phyloP scores from a whole-genome alignment of 2,888 invertebrate species.

The Dexiosoma caninum region DNA sequence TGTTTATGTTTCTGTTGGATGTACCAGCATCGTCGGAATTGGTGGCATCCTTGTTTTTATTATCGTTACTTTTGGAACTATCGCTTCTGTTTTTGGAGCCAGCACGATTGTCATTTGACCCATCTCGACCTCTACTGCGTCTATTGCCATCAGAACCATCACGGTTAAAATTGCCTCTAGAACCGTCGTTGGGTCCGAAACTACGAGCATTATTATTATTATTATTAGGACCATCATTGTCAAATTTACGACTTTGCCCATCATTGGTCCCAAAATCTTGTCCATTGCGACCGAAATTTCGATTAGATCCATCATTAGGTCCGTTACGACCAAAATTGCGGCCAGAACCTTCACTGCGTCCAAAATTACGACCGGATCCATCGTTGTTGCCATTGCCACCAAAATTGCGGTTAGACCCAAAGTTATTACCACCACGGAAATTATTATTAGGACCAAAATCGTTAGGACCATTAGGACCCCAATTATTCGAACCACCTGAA shows the following conservation, averaged over 20 bases:
- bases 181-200: conserved; percentile 35
- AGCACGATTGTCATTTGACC: conserved; percentile 39
- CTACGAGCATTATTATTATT: too few relatives aligned
- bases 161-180: conserved; percentile 26
- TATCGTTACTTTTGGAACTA: conserved; percentile 22
- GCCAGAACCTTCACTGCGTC: conserved; percentile 33
- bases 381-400: conserved; percentile 36
- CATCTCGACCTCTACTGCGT: conserved; percentile 38
- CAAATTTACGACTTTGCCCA: conserved; percentile 36
- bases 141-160: conserved; percentile 40
- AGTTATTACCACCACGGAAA: conserved; percentile 47
- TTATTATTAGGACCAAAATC: conserved; percentile 53
- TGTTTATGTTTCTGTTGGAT: conserved; percentile 54
- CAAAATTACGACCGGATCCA: conserved; percentile 48
- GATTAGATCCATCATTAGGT: conserved; percentile 43
- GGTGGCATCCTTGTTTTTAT: conserved; percentile 21
- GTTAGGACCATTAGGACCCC: conserved; percentile 8
- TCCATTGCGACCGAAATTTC: conserved; percentile 59
- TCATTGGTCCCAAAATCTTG: conserved; percentile 60
- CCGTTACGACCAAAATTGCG: conserved; percentile 32
- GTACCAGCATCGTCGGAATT: conserved; percentile 30
- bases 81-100: conserved; percentile 31
- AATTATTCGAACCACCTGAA: conserved; percentile 19
- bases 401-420: conserved; percentile 16
- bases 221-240: not conserved